Percentiles rank a stretch among this genome's conserved stretches.
Conservation (phyloP, 1,140 invertebrate genomes). For the Plutomurus gul region DNA sequence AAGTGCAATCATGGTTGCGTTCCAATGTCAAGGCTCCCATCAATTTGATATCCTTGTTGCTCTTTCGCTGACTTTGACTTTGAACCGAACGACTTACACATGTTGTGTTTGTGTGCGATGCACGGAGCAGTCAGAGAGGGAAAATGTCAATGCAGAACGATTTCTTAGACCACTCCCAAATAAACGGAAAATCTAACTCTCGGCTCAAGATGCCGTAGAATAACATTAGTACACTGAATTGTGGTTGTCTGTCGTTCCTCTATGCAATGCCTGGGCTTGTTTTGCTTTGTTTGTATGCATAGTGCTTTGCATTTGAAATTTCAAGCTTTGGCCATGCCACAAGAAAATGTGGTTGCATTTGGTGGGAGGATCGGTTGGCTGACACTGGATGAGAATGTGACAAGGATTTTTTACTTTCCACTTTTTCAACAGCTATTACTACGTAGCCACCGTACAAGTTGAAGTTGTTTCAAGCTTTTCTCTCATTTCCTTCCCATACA, state of each 20-base stretch:
- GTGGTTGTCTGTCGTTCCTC: not conserved
- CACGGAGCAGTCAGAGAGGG: not conserved
- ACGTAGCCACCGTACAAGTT: no score
- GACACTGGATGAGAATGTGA: not conserved
- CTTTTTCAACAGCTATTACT: conserved; percentile 5
- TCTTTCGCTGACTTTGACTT: not conserved
- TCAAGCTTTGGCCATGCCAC: conserved; percentile 11
- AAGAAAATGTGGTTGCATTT: conserved; percentile 12
- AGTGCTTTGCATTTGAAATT: conserved; percentile 10
- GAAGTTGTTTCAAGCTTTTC: conserved; percentile 15
- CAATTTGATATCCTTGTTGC: not conserved
- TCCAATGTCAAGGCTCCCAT: not conserved
- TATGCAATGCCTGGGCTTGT: not conserved
- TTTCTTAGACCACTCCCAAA: not conserved
- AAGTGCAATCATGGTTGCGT: not conserved
- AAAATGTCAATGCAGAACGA: not conserved
- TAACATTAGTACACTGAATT: not conserved
- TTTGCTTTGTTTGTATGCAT: conserved; percentile 1
- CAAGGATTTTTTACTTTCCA: not conserved
- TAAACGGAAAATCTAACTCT: not conserved
- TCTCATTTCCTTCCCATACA: conserved; percentile 12
- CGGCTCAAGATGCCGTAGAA: not conserved
- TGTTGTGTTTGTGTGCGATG: not conserved
- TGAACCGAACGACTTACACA: not conserved
- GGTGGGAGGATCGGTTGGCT: not conserved